A percentile compares a stretch with the other conserved stretches of the same genome.
These are phyloP conservation scores for Callipepla californica DNA, from an alignment of 2,113 vertebrate genomes.

Conservation along the genomic window DNA sequence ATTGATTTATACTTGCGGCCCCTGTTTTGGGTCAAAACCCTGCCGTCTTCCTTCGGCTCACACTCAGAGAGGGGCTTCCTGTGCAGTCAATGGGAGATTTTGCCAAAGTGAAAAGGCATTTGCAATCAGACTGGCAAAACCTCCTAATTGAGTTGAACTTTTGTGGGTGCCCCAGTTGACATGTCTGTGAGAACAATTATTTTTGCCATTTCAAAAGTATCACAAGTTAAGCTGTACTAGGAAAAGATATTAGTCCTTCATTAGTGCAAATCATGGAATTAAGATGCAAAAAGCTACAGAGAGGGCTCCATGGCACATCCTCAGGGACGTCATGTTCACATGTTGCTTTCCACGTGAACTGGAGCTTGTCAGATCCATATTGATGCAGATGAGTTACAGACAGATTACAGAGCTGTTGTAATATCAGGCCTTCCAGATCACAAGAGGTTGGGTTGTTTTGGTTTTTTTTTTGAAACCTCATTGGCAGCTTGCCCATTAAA, in stretches of 20 bases:
- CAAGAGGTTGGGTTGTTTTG: neutral
- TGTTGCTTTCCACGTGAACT: constrained; percentile 6
- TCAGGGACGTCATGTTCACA: neutral
- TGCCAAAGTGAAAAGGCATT: constrained; percentile 53
- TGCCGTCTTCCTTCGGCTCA: constrained; percentile 11
- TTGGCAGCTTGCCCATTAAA: constrained; percentile 47
- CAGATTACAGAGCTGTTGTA: constrained; percentile 21
- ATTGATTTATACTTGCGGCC: constrained; percentile 47
- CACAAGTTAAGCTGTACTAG: constrained; percentile 63
- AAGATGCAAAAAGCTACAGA: constrained; percentile 46
- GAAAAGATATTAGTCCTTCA: constrained; percentile 69
- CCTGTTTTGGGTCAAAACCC: constrained; percentile 61
- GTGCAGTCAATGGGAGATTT: constrained; percentile 44
- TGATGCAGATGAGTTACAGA: constrained; percentile 38
- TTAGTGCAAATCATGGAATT: constrained; percentile 75
- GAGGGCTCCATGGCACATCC: constrained; percentile 11
- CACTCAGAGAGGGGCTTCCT: neutral
- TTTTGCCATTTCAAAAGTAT: constrained; percentile 76
- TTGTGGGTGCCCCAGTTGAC: constrained; percentile 24
- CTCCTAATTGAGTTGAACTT: constrained; percentile 58
- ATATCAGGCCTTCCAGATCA: constrained; percentile 13
- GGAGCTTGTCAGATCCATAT: constrained; percentile 47
- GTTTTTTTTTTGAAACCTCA: neutral
- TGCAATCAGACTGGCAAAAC: constrained; percentile 44
- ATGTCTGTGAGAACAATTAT: constrained; percentile 69